These are phyloP conservation scores for Junonia oenone DNA, from an alignment of 2,888 invertebrate species.

Conservation along the genomic window DNA sequence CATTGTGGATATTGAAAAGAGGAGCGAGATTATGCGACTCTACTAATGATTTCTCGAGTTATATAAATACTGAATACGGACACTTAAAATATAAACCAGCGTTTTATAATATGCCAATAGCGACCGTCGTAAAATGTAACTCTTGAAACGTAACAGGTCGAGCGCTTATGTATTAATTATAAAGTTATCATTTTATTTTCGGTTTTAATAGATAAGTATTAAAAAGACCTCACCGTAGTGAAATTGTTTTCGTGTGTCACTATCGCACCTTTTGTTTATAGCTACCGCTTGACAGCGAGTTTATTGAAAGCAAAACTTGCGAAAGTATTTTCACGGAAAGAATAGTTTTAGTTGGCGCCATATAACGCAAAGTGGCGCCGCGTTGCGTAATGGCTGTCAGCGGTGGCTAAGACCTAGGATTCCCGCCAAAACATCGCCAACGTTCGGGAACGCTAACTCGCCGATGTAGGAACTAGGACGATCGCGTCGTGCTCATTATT, in stretches of 20 bases:
- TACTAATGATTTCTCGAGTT: slow-evolving; percentile 16
- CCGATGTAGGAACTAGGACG: slow-evolving; percentile 29
- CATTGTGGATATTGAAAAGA: slow-evolving; percentile 21
- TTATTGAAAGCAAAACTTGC: slow-evolving; percentile 20
- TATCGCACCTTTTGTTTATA: neutral
- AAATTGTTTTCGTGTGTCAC: neutral
- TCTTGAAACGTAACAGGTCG: neutral
- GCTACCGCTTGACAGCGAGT: neutral
- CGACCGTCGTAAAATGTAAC: neutral
- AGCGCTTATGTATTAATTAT: neutral
- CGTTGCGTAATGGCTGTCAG: slow-evolving; percentile 42
- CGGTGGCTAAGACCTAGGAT: slow-evolving; percentile 31
- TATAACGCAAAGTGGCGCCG: slow-evolving; percentile 42
- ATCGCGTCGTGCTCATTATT: slow-evolving; percentile 30
- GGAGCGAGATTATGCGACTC: slow-evolving; percentile 12
- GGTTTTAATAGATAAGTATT: neutral
- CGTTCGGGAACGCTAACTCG: slow-evolving; percentile 19
- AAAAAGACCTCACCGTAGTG: neutral
- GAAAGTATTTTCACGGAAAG: slow-evolving; percentile 35
- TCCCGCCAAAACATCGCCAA: slow-evolving; percentile 17
- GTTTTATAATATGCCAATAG: neutral
- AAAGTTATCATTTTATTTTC: neutral
- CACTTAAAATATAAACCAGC: neutral
- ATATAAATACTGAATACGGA: slow-evolving; percentile 14
- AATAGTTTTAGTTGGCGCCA: slow-evolving; percentile 34